phyloP scores from a whole-genome alignment of 2,113 vertebrate genomes.

The Neofelis nebulosa region DNA sequence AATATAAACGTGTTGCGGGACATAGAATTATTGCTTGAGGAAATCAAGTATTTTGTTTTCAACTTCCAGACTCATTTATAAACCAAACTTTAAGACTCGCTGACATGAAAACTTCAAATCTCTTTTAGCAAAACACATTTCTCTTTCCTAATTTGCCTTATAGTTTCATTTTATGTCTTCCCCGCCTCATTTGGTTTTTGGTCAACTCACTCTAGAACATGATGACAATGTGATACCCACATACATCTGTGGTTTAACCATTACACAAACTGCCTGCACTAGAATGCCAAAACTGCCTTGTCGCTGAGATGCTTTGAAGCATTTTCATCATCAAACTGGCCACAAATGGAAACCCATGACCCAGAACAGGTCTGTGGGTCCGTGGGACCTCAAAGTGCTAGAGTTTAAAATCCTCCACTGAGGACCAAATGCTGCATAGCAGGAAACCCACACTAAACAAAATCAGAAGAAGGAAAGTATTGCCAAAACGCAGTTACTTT shows the following conservation, averaged over 20 bases:
- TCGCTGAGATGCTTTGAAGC: background rate
- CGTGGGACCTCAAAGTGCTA: background rate
- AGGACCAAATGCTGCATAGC: background rate
- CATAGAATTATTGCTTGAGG: background rate
- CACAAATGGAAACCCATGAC: background rate
- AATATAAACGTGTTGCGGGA: background rate
- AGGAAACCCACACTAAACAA: conserved; percentile 49
- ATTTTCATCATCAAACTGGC: background rate
- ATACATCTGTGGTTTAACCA: background rate
- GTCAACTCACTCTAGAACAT: background rate
- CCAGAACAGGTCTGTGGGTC: background rate
- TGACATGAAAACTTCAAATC: conserved; percentile 54
- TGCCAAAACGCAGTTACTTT: background rate
- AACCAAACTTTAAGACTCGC: conserved; percentile 17
- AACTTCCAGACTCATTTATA: conserved; percentile 39
- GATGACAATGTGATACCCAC: conserved; percentile 41
- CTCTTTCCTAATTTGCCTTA: background rate
- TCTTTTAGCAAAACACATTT: conserved; percentile 43
- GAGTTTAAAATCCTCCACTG: conserved; percentile 23
- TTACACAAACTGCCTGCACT: background rate
- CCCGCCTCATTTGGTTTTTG: conserved; percentile 34
- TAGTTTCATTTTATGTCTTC: conserved; percentile 27
- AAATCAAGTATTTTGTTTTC: conserved; percentile 44
- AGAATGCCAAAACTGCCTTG: background rate
- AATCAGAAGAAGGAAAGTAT: background rate